Evolutionary conservation across 2,888 invertebrate species (phyloP).

Genomic region (Drosophila yooni): DNA sequence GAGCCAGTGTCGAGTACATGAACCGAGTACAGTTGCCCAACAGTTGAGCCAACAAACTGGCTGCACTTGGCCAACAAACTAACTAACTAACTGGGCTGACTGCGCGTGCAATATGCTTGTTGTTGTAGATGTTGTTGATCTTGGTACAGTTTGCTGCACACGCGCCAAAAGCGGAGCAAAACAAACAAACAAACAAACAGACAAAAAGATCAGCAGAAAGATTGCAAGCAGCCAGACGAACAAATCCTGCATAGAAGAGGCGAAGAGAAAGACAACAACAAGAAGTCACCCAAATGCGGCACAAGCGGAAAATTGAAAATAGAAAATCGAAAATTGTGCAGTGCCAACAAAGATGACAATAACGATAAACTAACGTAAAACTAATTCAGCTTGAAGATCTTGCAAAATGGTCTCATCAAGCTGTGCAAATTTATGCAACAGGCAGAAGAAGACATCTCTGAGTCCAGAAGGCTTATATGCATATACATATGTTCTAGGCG

Average conservation of each 20-base stretch:
- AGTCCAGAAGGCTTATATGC: background rate
- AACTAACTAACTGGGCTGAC: slow-evolving; percentile 24
- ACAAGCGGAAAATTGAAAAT: background rate
- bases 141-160: slow-evolving; percentile 70
- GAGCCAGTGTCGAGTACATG: background rate
- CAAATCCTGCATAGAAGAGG: slow-evolving; percentile 2
- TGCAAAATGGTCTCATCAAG: background rate
- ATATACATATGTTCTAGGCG: background rate
- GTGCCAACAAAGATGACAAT: background rate
- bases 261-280: background rate
- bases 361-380: background rate
- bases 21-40: slow-evolving; percentile 46
- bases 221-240: slow-evolving; percentile 29
- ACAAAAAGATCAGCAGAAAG: slow-evolving; percentile 6
- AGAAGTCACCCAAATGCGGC: background rate
- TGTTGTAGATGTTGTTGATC: slow-evolving; percentile 43
- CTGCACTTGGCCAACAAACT: slow-evolving; percentile 17
- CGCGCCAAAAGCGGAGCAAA: slow-evolving; percentile 68
- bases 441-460: background rate
- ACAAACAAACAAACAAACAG: slow-evolving; percentile 32
- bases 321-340: background rate
- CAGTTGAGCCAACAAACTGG: slow-evolving; percentile 29
- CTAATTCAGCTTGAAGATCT: background rate
- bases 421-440: background rate
- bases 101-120: slow-evolving; percentile 34